Conservation (phyloP, 2,888 invertebrate genomes). For the Scaptomyza parva region DNA sequence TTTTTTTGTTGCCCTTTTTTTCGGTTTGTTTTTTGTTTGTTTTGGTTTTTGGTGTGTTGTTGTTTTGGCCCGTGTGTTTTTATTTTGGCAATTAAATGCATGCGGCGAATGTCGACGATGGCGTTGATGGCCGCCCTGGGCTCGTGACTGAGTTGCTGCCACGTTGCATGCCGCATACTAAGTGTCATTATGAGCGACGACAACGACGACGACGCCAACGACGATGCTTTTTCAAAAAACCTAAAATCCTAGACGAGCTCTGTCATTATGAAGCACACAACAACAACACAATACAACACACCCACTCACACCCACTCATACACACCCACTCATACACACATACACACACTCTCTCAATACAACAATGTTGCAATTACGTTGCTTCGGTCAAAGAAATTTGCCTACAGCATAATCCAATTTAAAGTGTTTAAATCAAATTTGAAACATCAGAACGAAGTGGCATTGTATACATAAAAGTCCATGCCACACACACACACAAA, state of each 20-base stretch:
- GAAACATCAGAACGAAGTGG: conserved; percentile 73
- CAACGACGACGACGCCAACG: too few species aligned
- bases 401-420: conserved; percentile 84
- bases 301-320: conserved; percentile 7
- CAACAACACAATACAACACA: conserved; percentile 17
- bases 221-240: conserved; percentile 61
- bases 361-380: conserved; percentile 78
- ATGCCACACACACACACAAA: conserved; percentile 2
- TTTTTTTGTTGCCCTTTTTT: conserved; percentile 39
- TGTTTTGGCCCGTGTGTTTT: conserved; percentile 62
- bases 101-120: conserved; percentile 80
- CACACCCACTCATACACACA: too few species aligned
- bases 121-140: conserved; percentile 73
- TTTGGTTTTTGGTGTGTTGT: conserved; percentile 43
- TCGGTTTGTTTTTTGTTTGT: conserved; percentile 21
- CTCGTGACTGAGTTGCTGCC: conserved; percentile 73
- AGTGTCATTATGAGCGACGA: conserved; percentile 82
- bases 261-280: conserved; percentile 66
- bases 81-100: conserved; percentile 84
- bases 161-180: conserved; percentile 83
- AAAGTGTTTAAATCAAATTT: conserved; percentile 85
- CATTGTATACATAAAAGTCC: conserved; percentile 64
- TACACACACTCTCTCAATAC: too few species aligned
- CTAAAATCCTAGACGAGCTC: conserved; percentile 60
- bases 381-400: conserved; percentile 74